Evolutionary conservation across 2,888 invertebrate genomes (phyloP), one percentile per base, ranked within the genome.

Genomic region (Drepana falcataria): DNA sequence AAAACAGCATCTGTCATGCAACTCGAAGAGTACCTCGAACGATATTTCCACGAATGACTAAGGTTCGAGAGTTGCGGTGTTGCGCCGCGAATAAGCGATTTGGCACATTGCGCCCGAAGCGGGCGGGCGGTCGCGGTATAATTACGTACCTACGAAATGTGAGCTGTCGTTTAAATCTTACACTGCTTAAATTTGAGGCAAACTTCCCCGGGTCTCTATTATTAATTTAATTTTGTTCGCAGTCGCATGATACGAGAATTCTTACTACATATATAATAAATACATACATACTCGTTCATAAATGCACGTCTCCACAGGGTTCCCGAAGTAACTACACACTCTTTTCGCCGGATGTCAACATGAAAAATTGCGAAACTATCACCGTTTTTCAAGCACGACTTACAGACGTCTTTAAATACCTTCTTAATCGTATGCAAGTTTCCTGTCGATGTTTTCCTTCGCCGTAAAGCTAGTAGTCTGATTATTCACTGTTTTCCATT

Each of bases 121-220:
- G 70, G 74, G 72, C 76, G 77, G 77, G 51, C 75, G 79, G 75
- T 81, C 83, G 71, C 82, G 79, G 77, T 75, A 85, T 89, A 89
- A 89, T 88, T 88, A 88, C 85, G 84, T 87, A 85, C 76, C 79
- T 79, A 82, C 84, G 77, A 84, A 84, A 85, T 83, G 83, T 79
- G 84, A 83, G 83, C 84, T 83, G 83, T 85, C 87, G 82, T 81
- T 89, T 88, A 87, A 88, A 88, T 87, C 87, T 86, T 84, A 83
- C 85, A 81, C 82, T 81, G 84, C 82, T 87, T 86, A 85, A 86
- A 84, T 86, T 87, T 87, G 79, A 83, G 81, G 76, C 80, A 79
- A 85, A 81, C 81, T 80, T 79, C 74, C 77, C 77, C 73, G 73
- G 70, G 76, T 73, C 77, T 75, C 69, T 79, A 68, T 70, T 77